Conservation (phyloP, 2,113 vertebrate species). For the Grallaria varia region DNA sequence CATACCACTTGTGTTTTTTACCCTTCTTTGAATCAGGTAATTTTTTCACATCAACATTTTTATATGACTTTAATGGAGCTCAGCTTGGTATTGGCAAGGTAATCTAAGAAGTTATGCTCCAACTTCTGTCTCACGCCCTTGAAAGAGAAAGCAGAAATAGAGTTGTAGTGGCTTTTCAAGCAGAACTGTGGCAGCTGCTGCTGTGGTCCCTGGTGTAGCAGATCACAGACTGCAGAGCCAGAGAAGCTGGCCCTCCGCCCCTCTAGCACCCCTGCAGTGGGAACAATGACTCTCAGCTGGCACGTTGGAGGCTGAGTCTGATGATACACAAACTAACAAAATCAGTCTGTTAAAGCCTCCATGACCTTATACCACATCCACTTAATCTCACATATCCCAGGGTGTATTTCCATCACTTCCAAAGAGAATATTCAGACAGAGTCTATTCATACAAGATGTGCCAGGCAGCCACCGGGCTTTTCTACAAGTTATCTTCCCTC, state of each 20-base stretch:
- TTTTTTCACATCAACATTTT: background rate
- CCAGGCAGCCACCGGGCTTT: background rate
- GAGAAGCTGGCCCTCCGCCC: background rate
- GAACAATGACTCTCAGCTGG: background rate
- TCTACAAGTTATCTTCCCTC: background rate
- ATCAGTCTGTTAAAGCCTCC: background rate
- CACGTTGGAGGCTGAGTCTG: background rate
- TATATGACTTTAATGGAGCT: background rate
- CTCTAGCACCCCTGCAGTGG: background rate
- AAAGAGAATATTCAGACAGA: background rate
- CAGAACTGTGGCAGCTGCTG: background rate
- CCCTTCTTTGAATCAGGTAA: background rate
- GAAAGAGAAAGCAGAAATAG: background rate
- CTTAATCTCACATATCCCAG: background rate
- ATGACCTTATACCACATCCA: background rate
- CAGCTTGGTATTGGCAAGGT: background rate
- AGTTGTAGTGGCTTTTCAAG: background rate
- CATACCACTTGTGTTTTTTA: rapidly evolving
- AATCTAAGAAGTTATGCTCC: background rate
- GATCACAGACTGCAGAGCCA: background rate
- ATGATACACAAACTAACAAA: background rate
- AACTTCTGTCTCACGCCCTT: background rate
- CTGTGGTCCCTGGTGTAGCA: background rate
- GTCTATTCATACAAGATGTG: background rate
- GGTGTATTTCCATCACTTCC: background rate